A percentile compares a stretch with the other conserved stretches of the same genome.
Conservation (phyloP, 2,797 vertebrate genomes). For the Sphenodon punctatus region DNA sequence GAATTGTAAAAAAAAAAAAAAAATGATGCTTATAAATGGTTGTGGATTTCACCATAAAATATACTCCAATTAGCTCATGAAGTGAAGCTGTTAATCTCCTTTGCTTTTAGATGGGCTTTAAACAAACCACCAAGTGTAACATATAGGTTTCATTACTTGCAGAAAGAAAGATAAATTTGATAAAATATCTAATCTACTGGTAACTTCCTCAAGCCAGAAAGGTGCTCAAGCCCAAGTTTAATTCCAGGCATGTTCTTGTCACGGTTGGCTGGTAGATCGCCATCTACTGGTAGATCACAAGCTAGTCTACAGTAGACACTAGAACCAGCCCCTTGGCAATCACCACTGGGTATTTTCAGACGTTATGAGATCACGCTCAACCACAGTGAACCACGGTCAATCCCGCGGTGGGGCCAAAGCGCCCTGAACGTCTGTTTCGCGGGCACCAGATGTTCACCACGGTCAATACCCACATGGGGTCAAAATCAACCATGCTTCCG, state of each 20-base stretch:
- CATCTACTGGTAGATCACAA: too few relatives aligned
- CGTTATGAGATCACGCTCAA: too few relatives aligned
- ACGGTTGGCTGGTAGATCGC: too few relatives aligned
- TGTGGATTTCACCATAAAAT: not conserved
- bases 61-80: not conserved
- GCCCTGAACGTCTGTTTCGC: too few relatives aligned
- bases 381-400: too few relatives aligned
- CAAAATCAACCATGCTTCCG: too few relatives aligned
- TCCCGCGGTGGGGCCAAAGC: too few relatives aligned
- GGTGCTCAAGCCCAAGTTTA: not conserved
- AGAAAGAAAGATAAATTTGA: not conserved
- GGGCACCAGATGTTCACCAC: too few relatives aligned
- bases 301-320: too few relatives aligned
- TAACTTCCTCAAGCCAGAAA: not conserved
- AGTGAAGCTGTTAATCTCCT: not conserved
- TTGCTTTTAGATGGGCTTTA: not conserved
- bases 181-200: not conserved
- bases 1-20: not conserved
- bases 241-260: not conserved
- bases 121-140: not conserved
- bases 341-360: too few relatives aligned
- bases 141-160: not conserved
- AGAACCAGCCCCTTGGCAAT: too few relatives aligned
- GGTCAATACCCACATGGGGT: too few relatives aligned
- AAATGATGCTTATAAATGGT: constrained; percentile 4